Base-by-base conservation (phyloP, 2,888 invertebrate species). In the Agrotis exclamationis region DNA sequence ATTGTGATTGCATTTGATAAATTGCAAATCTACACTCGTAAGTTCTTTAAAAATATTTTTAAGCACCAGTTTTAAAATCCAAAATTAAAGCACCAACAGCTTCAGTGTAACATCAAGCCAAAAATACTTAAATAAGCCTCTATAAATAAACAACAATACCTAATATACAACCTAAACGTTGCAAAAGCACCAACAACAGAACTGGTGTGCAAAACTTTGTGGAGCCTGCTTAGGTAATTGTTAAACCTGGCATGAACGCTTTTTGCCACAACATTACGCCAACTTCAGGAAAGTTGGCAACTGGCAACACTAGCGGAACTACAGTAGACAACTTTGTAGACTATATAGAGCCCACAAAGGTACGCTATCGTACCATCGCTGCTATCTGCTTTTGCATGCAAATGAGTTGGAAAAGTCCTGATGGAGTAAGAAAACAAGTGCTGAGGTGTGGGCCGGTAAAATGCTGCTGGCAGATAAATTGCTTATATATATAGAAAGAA, bases 381-480 rank as follows among this genome's bases (percentile, higher is more conserved):
- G 90, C 93, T 96, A 96, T 96, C 96, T 96, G 95, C 96, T 96
- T 95, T 96, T 93, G 93, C 93, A 96, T 96, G 94, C 95, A 96
- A 96, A 96, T 96, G 96, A 96, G 96, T 95, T 94, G 93, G 94
- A 96, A 96, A 96, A 96, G 93, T 95, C 88, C 89, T 91, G 93
- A 85, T 88, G 86, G 89, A 91, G 93, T 94, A 96, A 96, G 96
- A 96, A 95, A 96, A 95, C 92, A 87, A 88, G 89, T 85, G 88
- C 73, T 85, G 85, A 84, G 75, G 74, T 82, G 81, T 64, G 84
- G 80, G 62, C 69, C 69, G 73, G 63, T 89, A 89, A 89, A 92
- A 93, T 90, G 90, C 57, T 86, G 91, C 89, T 80, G 22, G 33
- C 9, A 7, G 14, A 22, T 18, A 50, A 47, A 47, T 47, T 13